A percentile compares a stretch with the other conserved stretches of the same genome.
phyloP scores from a whole-genome alignment of 1,140 invertebrate genomes.

The Drosophila nebulosa region DNA sequence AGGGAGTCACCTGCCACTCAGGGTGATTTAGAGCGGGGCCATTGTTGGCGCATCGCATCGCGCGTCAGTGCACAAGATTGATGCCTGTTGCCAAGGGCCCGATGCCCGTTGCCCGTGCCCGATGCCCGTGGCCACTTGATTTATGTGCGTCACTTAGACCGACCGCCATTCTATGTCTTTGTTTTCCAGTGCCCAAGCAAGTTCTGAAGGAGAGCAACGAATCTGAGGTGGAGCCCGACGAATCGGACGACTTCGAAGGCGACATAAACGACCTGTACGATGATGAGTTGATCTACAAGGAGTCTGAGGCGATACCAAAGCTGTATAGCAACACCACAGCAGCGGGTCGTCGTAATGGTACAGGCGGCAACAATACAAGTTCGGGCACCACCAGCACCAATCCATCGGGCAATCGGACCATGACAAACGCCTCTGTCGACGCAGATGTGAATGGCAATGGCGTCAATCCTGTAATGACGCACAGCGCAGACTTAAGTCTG shows the following conservation, averaged over 20 bases:
- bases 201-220: constrained; percentile 91
- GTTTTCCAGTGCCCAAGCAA: constrained; percentile 86
- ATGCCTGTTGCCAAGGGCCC: constrained; percentile 37
- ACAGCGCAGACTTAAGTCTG: constrained; percentile 67
- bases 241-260: constrained; percentile 82
- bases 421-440: constrained; percentile 55
- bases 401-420: constrained; percentile 33
- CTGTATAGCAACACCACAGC: constrained; percentile 66
- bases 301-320: constrained; percentile 80
- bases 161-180: constrained; percentile 12
- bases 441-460: constrained; percentile 40
- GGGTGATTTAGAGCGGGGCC: constrained; percentile 27
- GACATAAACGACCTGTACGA: constrained; percentile 81
- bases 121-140: constrained; percentile 19
- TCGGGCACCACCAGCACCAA: constrained; percentile 5
- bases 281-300: constrained; percentile 81
- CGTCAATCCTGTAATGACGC: constrained; percentile 76
- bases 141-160: constrained; percentile 32
- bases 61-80: constrained; percentile 46
- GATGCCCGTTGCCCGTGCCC: not conserved
- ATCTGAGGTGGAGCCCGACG: constrained; percentile 87
- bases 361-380: constrained; percentile 5
- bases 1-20: constrained; percentile 9
- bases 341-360: constrained; percentile 26
- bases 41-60: constrained; percentile 30